Conservation (phyloP, 1,140 invertebrate genomes). For the Drosophila elegans region DNA sequence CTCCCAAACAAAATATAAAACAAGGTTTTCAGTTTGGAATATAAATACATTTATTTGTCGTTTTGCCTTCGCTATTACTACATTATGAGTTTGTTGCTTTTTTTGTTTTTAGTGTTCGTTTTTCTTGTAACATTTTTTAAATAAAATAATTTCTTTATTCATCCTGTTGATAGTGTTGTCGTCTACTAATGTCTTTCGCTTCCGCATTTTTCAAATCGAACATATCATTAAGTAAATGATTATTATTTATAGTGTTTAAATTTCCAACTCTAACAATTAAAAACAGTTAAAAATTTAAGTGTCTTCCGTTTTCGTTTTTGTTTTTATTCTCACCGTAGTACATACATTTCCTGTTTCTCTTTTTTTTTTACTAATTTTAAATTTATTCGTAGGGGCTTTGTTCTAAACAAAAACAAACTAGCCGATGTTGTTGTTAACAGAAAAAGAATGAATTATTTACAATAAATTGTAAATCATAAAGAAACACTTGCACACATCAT, state of each 20-base stretch:
- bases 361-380: constrained; percentile 74
- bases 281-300: constrained; percentile 81
- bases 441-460: constrained; percentile 76
- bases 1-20: not conserved
- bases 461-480: constrained; percentile 73
- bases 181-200: constrained; percentile 62
- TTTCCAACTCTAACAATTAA: constrained; percentile 82
- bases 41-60: constrained; percentile 84
- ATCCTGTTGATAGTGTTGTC: constrained; percentile 51
- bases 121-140: constrained; percentile 78
- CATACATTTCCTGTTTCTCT: constrained; percentile 69
- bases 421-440: constrained; percentile 43
- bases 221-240: constrained; percentile 73
- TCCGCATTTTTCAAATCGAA: constrained; percentile 57
- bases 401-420: constrained; percentile 57
- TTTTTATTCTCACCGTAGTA: constrained; percentile 55
- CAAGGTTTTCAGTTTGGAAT: constrained; percentile 54
- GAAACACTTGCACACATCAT: constrained; percentile 49
- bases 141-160: constrained; percentile 74
- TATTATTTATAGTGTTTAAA: constrained; percentile 61
- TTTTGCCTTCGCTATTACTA: constrained; percentile 69
- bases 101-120: constrained; percentile 43
- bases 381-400: constrained; percentile 66
- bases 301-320: constrained; percentile 30
- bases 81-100: constrained; percentile 68